Base-by-base conservation (phyloP, 1,140 invertebrate genomes). In the Trichomalopsis sarcophagae region DNA sequence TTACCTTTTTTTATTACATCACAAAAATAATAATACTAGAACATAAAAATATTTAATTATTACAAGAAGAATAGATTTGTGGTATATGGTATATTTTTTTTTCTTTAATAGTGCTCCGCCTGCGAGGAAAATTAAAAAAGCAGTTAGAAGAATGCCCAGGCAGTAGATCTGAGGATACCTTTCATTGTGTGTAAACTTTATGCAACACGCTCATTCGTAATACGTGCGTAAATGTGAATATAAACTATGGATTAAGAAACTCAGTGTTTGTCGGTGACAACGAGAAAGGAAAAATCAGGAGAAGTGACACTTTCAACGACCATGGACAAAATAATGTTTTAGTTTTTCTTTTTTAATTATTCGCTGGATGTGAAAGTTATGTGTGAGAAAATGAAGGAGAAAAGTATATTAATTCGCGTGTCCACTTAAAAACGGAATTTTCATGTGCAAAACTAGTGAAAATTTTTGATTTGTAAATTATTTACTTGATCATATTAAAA, bases 51-150 rank as follows among this genome's bases (percentile, higher is more conserved):
- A 44, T 44, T 44, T 44, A 44, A 10, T 44, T 9, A 44, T 44
- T 44, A 44, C 9, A 44, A 44, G 10, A 44, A 44, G 9, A 5
- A 44, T 9, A 44, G 40, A 44, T 44, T 11, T 10, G 40, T 44
- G 10, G 7, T 44, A 44, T 44, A 44, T 44, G 40, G 40, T 11
- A 44, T 33, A 9, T 85, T 75, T 75, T 44, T 27, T 17, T 40
- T 13, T 81, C 81, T 80, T 68, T 80, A 2, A 71, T 40, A 91
- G 91, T 66, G 90, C 87, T 82, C 88, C 89, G 86, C 84, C 88
- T 6, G 71, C 86, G 79, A 84, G 92, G 40, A 93, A 91, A 89
- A 91, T 93, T 69, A 93, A 92, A 86, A 93, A 92, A 88, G 92
- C 92, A 50, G 89, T 91, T 11, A 88, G 92, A 87, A 90, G 92